Percentiles rank a stretch among this genome's conserved stretches.
Conservation (phyloP, 2,888 invertebrate species). For the Colletes collaris region DNA sequence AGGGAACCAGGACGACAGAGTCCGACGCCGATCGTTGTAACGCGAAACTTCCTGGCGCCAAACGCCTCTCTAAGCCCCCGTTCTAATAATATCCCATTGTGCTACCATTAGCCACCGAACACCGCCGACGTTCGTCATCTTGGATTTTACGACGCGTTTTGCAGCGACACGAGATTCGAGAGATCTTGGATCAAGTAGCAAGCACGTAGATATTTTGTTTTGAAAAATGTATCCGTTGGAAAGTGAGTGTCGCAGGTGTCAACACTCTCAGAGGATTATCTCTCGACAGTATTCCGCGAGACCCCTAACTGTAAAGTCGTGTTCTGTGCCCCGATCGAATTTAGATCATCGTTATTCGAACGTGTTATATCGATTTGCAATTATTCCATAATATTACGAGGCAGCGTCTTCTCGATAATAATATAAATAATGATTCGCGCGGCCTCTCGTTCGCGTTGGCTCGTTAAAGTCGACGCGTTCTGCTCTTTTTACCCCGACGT, state of each 20-base stretch:
- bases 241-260: no score
- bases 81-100: conserved; percentile 81
- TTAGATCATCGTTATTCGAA: no score
- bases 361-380: no score
- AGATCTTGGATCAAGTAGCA: conserved; percentile 3
- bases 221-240: no score
- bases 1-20: conserved; percentile 36
- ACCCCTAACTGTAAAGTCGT: not conserved
- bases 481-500: not conserved
- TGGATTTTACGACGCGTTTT: conserved; percentile 28
- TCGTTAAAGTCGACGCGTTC: conserved; percentile 20
- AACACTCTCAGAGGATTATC: not conserved
- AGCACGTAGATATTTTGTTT: no score
- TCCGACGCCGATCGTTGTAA: conserved; percentile 71
- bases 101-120: conserved; percentile 79
- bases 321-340: no score
- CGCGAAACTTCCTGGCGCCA: conserved; percentile 81
- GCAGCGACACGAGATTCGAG: conserved; percentile 24
- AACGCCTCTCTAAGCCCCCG: conserved; percentile 72
- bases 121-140: conserved; percentile 56
- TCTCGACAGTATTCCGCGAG: conserved; percentile 13
- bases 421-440: no score
- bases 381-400: no score
- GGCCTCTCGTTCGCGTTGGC: not conserved
- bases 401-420: no score